Conservation (phyloP, 2,797 vertebrate genomes). For the Centroberyx gerrardi region DNA sequence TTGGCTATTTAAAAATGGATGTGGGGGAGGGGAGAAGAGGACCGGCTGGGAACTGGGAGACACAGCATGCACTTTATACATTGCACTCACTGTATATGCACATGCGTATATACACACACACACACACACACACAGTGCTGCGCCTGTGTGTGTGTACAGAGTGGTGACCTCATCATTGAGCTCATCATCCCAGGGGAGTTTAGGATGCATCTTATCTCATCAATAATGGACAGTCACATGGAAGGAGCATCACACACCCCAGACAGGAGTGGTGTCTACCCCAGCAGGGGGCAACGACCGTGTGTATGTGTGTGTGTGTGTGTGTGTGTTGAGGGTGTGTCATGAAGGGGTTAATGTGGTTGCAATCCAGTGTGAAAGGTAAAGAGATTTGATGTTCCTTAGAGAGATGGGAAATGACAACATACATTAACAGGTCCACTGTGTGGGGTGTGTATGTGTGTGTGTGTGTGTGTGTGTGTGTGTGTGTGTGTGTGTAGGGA, state of each 20-base stretch:
- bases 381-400: conserved; percentile 39
- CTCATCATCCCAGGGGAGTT: conserved; percentile 56
- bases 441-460: conserved; percentile 25
- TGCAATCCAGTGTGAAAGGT: conserved; percentile 38
- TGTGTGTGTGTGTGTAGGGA: too few relatives aligned
- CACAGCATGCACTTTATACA: background rate
- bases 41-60: background rate
- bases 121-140: conserved; percentile 1
- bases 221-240: conserved; percentile 67
- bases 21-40: conserved; percentile 15
- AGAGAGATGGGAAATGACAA: conserved; percentile 56
- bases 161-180: conserved; percentile 67
- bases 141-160: background rate
- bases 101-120: conserved; percentile 19
- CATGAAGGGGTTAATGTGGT: conserved; percentile 42
- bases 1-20: conserved; percentile 51
- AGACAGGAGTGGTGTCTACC: conserved; percentile 51
- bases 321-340: conserved; percentile 12
- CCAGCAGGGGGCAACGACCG: background rate
- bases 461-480: conserved; percentile 18
- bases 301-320: background rate
- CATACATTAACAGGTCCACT: conserved; percentile 40
- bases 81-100: background rate
- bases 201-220: conserved; percentile 60
- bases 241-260: conserved; percentile 36